A percentile compares a stretch with the other conserved stretches of the same genome.
Conservation (phyloP, 2,797 vertebrate species). For the Mormyrops attenuatus region DNA sequence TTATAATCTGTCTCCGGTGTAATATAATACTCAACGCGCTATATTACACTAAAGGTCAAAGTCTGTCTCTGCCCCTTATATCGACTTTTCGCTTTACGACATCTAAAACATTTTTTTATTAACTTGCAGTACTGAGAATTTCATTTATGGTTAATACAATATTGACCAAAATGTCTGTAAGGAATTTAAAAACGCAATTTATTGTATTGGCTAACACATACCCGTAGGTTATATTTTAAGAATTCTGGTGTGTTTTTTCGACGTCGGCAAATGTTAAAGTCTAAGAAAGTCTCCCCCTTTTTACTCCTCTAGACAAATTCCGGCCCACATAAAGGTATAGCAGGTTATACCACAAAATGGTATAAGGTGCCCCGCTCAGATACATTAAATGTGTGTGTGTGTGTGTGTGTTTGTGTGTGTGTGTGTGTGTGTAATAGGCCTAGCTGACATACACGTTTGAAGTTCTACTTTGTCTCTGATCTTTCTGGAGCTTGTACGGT, state of each 20-base stretch:
- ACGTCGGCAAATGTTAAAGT: background rate
- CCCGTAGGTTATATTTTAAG: background rate
- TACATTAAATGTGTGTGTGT: background rate
- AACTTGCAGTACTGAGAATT: background rate
- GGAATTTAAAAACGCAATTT: background rate
- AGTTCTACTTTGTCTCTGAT: background rate
- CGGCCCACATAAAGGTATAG: background rate
- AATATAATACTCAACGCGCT: background rate
- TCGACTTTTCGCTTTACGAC: background rate
- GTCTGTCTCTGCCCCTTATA: background rate
- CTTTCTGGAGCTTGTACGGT: background rate
- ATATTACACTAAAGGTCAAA: background rate
- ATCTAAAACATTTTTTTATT: background rate
- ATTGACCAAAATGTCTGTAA: background rate
- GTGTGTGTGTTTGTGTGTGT: background rate
- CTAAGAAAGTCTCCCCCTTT: background rate
- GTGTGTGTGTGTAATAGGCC: background rate
- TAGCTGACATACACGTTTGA: background rate
- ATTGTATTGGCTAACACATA: background rate
- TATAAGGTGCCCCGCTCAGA: background rate
- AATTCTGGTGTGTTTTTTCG: background rate
- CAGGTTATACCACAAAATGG: background rate
- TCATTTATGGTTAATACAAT: background rate
- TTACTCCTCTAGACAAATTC: background rate
- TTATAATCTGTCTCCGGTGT: constrained; percentile 3